Evolutionary conservation across 2,888 invertebrate genomes (phyloP).

Genomic region (Eupithecia vulgata): DNA sequence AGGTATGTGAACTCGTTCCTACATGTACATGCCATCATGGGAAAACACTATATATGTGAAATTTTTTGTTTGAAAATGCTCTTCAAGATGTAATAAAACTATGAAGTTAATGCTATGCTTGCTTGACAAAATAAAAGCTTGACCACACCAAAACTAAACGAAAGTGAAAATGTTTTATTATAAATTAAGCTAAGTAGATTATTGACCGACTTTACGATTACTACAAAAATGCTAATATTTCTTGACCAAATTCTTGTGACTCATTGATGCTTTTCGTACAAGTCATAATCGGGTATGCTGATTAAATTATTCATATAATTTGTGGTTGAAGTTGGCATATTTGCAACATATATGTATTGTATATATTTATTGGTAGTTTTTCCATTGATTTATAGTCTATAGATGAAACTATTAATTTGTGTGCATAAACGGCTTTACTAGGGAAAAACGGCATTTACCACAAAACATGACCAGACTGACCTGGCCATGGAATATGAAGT

Average conservation of each 20-base stretch:
- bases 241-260: constrained; percentile 7
- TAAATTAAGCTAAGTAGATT: background rate
- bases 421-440: too few species aligned
- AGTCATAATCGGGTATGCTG: background rate
- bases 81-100: too few species aligned
- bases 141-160: background rate
- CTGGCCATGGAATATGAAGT: background rate
- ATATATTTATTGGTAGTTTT: too few species aligned
- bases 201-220: background rate
- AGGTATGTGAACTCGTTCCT: too few species aligned
- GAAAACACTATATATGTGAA: too few species aligned
- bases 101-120: background rate
- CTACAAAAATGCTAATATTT: background rate
- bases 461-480: too few species aligned
- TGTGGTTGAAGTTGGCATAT: background rate
- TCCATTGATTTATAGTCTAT: too few species aligned
- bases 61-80: too few species aligned
- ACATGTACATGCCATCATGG: too few species aligned
- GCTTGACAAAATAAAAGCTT: background rate
- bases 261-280: background rate
- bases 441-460: too few species aligned
- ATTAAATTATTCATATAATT: background rate
- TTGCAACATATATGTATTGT: background rate
- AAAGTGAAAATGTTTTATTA: background rate
- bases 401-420: too few species aligned